Evolutionary conservation across 30 jellyfish, hydroid and myxozoan genomes (phyloP).

Genomic region (Mastigias papua): DNA sequence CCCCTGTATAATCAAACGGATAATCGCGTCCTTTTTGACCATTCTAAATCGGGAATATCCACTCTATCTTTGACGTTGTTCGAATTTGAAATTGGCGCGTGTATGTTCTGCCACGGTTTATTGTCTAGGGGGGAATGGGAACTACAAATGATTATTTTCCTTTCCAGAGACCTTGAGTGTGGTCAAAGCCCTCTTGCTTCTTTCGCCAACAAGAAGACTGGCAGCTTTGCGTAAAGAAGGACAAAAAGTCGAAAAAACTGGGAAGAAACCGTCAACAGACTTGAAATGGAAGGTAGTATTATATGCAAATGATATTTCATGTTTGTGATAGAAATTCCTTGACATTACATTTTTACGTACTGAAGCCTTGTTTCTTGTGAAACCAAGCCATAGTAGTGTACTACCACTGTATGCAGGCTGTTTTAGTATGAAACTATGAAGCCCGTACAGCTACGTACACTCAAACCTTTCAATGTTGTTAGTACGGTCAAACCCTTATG

Average conservation of each 20-base stretch:
- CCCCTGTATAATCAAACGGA: too few relatives aligned
- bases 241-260: constrained; percentile 17
- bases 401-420: background rate
- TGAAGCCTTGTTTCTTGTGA: constrained; percentile 47
- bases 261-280: background rate
- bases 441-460: constrained; percentile 42
- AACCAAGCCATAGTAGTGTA: constrained; percentile 10
- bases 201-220: constrained; percentile 50
- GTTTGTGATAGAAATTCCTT: background rate
- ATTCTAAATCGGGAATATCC: too few relatives aligned
- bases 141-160: constrained; percentile 41
- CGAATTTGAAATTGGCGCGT: constrained; percentile 47
- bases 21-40: too few relatives aligned
- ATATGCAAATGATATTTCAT: background rate
- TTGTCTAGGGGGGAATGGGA: constrained; percentile 36
- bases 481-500: constrained; percentile 70
- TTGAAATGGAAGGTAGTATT: constrained; percentile 38
- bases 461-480: constrained; percentile 35
- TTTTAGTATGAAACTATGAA: constrained; percentile 1
- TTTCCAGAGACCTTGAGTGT: constrained; percentile 52
- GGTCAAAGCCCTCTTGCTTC: constrained; percentile 83
- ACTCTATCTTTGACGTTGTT: too few relatives aligned
- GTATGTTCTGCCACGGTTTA: background rate
- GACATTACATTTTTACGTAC: constrained; percentile 18
- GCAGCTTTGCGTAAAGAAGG: constrained; percentile 9